Base-by-base conservation (phyloP, 1,140 invertebrate genomes). In the Muscidifurax raptorellus region DNA sequence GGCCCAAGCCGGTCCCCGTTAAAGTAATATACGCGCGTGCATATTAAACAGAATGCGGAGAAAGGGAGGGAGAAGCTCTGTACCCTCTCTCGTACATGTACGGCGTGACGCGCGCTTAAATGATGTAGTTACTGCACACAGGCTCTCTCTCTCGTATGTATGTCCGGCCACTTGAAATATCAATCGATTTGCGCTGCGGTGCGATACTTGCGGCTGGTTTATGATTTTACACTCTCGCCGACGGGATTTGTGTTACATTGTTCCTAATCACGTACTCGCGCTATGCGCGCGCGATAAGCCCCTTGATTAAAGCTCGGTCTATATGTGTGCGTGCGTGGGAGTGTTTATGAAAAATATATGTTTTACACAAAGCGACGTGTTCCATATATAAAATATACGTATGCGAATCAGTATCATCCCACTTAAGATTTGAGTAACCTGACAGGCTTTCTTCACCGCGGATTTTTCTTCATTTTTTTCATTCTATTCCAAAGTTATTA, bases 21-120 rank as follows among this genome's bases (percentile, higher is more conserved):
- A 74, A 77, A 71, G 32, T 83, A 78, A 83, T 83, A 82, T 82
- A 82, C 71, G 71, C 44, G 80, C 47, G 44, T 59, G 69, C 80
- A 81, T 82, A 82, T 82, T 75, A 64, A 82, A 82, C 44, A 82
- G 71, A 75, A 75, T 22, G 52, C 22, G n/a, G 22, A 59, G 52
- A 40, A 7, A 59, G 52, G 0, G 15, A 59, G 52, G 10, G 36
- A 40, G 36, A 36, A 36, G 32, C 32, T 36, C 28, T 72, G 12
- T 69, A 28, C 5, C 32, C 18, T 22, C 52, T 18, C 18, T 59
- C 52, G 52, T 36, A 76, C 10, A 76, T 28, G 44, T 52, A 27
- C 44, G 10, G 74, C 44, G 71, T 25, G 7, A n/a, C 10, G 44
- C 76, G 27, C 15, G 47, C 47, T 32, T 78, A 78, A 78, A 78